Base-by-base conservation (phyloP, 2,888 invertebrate species). In the Argyra leucocephala region DNA sequence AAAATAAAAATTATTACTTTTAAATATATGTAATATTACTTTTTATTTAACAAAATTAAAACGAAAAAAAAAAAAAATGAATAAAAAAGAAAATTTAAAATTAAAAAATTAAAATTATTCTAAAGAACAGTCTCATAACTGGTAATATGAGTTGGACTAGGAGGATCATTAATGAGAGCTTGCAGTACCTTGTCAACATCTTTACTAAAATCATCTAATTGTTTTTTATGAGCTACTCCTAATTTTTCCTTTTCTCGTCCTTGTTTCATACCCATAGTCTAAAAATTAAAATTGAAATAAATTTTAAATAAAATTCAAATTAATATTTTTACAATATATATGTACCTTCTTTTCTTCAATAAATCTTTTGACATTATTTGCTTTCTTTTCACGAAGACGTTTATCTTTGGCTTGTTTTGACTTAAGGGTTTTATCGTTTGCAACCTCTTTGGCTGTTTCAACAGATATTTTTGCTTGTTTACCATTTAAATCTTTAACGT, bases 391-490 rank as follows among this genome's bases (percentile, higher is more conserved):
- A 31, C 93, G 84, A 66, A 96, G 84, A 61, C 96, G 85, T 60
- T 96, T 86, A 77, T 99, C 99, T 74, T 95, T 93, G 78, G 99
- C 99, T 68, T 94, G 95, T 74, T 98, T 96, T 66, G 96, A 97
- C 80, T 96, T 91, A 66, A 99, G 83, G 0, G 93, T 92, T 81
- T 98, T 98, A 79, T 99, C 99, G 78, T 91, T 93, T 76, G 90
- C 88, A 61, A 99, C 96, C 76, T 93, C 94, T 81, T 93, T 93
- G 76, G 93, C 93, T 22, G 97, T 96, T 79, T 99, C 99, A 72
- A 99, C 94, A 63, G 96, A 96, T 73, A 92, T 88, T 82, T 96
- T 96, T 5, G 97, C 96, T 81, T 99, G 99, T 65, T 89, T 86
- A 7, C 88, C 85, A 76, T 96, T 96, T 86, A 99, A 87, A 69